Base-by-base conservation (phyloP, 2,797 vertebrate genomes). In the Megalops cyprinoides region DNA sequence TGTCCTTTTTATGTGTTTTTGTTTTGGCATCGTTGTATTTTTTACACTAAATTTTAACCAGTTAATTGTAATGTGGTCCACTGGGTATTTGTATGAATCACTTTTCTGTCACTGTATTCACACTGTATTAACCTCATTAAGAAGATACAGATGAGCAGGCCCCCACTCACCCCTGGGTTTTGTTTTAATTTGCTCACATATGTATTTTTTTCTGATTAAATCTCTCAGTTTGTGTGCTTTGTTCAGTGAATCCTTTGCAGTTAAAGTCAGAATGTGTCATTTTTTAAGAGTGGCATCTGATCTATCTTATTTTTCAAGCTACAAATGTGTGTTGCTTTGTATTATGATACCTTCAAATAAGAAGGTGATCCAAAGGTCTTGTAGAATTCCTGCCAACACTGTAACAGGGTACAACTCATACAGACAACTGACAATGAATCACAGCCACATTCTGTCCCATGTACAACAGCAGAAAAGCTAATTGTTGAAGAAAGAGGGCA, bases 1-100 rank as follows among this genome's bases (percentile, higher is more conserved):
- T 42, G 79, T 81, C 87, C 90, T 84, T 89, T 91, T 85, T 84
- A 87, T 81, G 81, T 86, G 81, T 86, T 85, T 87, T 85, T 83
- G 81, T 83, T 86, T 87, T 90, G 84, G 85, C 82, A 81, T 25
- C 79, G 85, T 78, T 81, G 76, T 82, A 86, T 86, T 86, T 84
- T 49, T 2, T 20, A 14, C 65, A 28, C 85, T 51, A 76, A 51
- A 53, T 76, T 53, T 28, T 10, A 51, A 53, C 46, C 28, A 23
- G 49, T 53, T 53, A 76, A 74, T 53, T 76, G 46, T 51, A 76
- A 31, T 31, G 74, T 76, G 74, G 49, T 76, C 49, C 48, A 53
- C 23, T 25, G 49, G 15, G 49, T 76, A 37, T 77, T 56, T 37
- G 8, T 37, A 23, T 23, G 48, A 56, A n/a, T 55, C 49, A 37